phyloP scores from a whole-genome alignment of 2,113 vertebrate species.

The Spea multiplicata region DNA sequence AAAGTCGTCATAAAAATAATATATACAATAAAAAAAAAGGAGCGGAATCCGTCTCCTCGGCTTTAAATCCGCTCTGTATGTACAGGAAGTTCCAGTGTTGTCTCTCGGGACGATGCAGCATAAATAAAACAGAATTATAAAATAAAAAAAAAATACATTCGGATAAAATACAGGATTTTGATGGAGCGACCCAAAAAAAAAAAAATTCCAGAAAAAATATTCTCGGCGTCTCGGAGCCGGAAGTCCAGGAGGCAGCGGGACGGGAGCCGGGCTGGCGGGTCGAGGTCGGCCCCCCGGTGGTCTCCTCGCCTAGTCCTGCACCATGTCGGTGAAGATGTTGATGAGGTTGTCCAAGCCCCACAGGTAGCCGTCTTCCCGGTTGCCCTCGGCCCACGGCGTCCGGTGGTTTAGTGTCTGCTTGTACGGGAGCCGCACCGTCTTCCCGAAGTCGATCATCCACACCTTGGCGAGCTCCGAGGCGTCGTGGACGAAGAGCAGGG shows the following conservation, averaged over 20 bases:
- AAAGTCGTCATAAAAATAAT: constrained; percentile 34
- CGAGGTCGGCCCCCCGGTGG: neutral
- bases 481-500: constrained; percentile 86
- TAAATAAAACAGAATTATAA: constrained; percentile 38
- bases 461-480: constrained; percentile 73
- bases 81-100: constrained; percentile 42
- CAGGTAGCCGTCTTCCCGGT: constrained; percentile 85
- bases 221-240: no score
- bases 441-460: constrained; percentile 95
- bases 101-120: constrained; percentile 25
- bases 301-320: constrained; percentile 49
- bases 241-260: neutral
- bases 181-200: neutral
- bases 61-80: constrained; percentile 10
- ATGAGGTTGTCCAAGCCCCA: constrained; percentile 89
- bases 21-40: constrained; percentile 30
- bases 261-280: neutral
- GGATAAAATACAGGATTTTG: neutral
- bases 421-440: constrained; percentile 73
- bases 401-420: constrained; percentile 76
- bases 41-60: neutral
- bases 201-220: neutral
- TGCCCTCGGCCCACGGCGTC: constrained; percentile 82
- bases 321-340: constrained; percentile 68
- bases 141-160: constrained; percentile 3